Percentiles rank a stretch among this genome's conserved stretches.
Evolutionary conservation across 2,888 invertebrate species (phyloP).

Genomic region (Allolobophora icterica): DNA sequence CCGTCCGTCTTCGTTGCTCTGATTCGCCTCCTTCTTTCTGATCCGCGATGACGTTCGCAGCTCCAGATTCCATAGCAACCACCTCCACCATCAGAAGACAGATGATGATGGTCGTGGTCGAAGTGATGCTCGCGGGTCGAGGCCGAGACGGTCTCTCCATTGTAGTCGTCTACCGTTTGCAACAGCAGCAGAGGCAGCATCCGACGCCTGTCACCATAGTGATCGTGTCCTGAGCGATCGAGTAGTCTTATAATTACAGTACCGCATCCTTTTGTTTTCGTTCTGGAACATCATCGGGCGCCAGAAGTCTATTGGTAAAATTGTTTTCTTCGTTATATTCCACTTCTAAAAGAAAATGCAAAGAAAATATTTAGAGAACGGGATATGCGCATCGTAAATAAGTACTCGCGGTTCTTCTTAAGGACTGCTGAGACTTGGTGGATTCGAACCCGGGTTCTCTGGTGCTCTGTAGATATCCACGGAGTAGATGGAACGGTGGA

Average conservation of each 20-base stretch:
- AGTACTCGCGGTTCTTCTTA: too few species aligned
- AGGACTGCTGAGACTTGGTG: too few species aligned
- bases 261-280: neutral
- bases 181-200: neutral
- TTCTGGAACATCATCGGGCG: neutral
- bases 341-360: neutral
- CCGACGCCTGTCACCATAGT: neutral
- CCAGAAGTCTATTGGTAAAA: neutral
- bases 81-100: neutral
- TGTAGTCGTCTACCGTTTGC: neutral
- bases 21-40: neutral
- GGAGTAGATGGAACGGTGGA: too few species aligned
- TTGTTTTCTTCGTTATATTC: neutral
- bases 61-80: neutral
- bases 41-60: neutral
- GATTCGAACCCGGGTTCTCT: neutral
- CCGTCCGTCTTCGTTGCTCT: neutral
- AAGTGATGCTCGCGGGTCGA: neutral
- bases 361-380: neutral
- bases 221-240: neutral
- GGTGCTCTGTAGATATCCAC: too few species aligned
- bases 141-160: conserved; percentile 1
- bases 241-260: neutral
- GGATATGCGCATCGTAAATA: too few species aligned
- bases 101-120: neutral